Evolutionary conservation across 2,797 vertebrate species (phyloP), one percentile per base, ranked within the genome.

Genomic region (Rhynchotus rufescens): DNA sequence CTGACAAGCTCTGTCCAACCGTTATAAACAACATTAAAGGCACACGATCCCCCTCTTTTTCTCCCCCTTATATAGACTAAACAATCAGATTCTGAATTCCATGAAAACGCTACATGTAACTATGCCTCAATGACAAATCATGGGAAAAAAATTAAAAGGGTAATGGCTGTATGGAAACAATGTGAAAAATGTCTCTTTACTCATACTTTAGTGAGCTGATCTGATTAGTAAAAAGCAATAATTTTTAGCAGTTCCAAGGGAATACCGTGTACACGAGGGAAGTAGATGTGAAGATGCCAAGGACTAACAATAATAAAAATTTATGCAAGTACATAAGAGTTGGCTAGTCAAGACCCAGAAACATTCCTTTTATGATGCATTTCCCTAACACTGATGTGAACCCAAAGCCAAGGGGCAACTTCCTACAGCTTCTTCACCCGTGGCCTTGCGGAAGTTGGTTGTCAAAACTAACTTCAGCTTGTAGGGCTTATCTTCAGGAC

Each of bases 1-100:
- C 98, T 98, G 96, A 97, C 97, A 97, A 97, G 96, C 96, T 97
- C 96, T 96, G 96, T 92, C 96, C 94, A 98, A 98, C 97, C 86
- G 97, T 97, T 97, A 97, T 94, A 98, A 98, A 98, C 96, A 97
- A 96, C 97, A 97, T 98, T 97, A 97, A 97, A 98, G 98, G 96
- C 94, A 96, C 96, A 96, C 94, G 91, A 88, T 84, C 93, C 94
- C 89, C 34, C 71, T 92, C 76, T 67, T 74, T 67, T 79, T 86
- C 57, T 71, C 57, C 93, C 54, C 93, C 86, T 92, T 71, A 36
- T 21, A 17, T 77, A 98, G 97, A 97, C 97, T 97, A 98, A 97
- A 97, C 97, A 97, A 95, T 96, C 90, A 90, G 91, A 94, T 94
- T 97, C 84, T 93, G 93, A 92, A 97, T 93, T 95, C 97, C 96